A percentile compares a stretch with the other conserved stretches of the same genome.
phyloP scores from a whole-genome alignment of 2,113 vertebrate genomes.

The Verasper variegatus region DNA sequence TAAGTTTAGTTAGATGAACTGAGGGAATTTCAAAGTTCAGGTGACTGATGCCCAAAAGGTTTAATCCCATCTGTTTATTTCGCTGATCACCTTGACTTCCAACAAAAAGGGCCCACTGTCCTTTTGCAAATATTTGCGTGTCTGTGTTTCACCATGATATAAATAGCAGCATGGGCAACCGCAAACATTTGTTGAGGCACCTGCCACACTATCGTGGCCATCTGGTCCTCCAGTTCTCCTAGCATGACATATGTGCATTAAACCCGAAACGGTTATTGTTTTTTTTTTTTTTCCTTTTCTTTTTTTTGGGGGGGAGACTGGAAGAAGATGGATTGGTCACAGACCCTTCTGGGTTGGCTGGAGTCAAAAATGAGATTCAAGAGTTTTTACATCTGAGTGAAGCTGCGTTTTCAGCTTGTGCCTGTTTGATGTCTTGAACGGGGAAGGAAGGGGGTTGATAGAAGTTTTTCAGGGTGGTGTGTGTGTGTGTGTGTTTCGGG shows the following conservation, averaged over 20 bases:
- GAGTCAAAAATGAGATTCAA: slow-evolving; percentile 67
- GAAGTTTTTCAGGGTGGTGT: slow-evolving; percentile 20
- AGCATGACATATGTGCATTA: slow-evolving; percentile 82
- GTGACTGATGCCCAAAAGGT: slow-evolving; percentile 55
- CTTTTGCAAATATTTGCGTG: slow-evolving; percentile 82
- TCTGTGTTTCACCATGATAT: slow-evolving; percentile 80
- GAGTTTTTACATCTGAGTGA: slow-evolving; percentile 72
- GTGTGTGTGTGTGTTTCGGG: neutral
- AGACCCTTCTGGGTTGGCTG: slow-evolving; percentile 61
- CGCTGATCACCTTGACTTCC: slow-evolving; percentile 74
- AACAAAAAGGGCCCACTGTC: slow-evolving; percentile 73
- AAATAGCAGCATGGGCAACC: slow-evolving; percentile 82
- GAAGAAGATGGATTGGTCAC: slow-evolving; percentile 54
- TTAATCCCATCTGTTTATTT: slow-evolving; percentile 76
- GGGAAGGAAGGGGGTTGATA: slow-evolving; percentile 20
- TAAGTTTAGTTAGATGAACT: slow-evolving; percentile 30
- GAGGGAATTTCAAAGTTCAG: slow-evolving; percentile 58
- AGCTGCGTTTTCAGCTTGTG: slow-evolving; percentile 59
- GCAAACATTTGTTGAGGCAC: slow-evolving; percentile 86
- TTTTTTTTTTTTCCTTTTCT: slow-evolving; percentile 19
- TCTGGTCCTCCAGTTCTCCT: slow-evolving; percentile 82
- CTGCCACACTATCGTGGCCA: slow-evolving; percentile 80
- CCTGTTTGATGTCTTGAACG: slow-evolving; percentile 68
- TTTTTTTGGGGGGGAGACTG: slow-evolving; percentile 37
- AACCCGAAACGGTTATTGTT: slow-evolving; percentile 79